These are phyloP conservation scores for Lutjanus argentimaculatus DNA, from an alignment of 2,797 vertebrate genomes.

Conservation along the genomic window DNA sequence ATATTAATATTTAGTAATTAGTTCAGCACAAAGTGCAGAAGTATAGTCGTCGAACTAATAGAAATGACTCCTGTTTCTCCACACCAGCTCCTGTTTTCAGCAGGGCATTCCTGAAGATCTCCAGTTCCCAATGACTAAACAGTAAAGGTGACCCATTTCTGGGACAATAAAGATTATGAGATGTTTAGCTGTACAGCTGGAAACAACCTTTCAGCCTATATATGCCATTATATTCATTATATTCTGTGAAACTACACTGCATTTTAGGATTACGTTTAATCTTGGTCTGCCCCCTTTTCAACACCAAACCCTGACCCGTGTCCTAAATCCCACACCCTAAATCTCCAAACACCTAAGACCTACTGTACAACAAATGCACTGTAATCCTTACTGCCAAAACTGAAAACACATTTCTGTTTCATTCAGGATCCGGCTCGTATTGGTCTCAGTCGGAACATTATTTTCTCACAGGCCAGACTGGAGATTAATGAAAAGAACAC, in stretches of 20 bases:
- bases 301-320: slow-evolving; percentile 62
- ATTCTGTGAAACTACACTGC: slow-evolving; percentile 38
- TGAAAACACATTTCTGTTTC: slow-evolving; percentile 40
- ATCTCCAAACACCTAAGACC: slow-evolving; percentile 62
- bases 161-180: slow-evolving; percentile 40
- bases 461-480: not conserved
- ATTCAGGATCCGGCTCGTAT: slow-evolving; percentile 16
- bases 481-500: slow-evolving; percentile 18
- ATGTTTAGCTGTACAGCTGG: slow-evolving; percentile 14
- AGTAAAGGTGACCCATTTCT: slow-evolving; percentile 31
- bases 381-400: slow-evolving; percentile 53
- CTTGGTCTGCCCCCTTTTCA: slow-evolving; percentile 69
- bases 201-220: slow-evolving; percentile 40
- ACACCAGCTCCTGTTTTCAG: slow-evolving; percentile 1
- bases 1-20: slow-evolving; percentile 2
- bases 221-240: slow-evolving; percentile 29
- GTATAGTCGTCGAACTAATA: not conserved
- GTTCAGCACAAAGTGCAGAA: not conserved
- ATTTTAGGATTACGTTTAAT: slow-evolving; percentile 79
- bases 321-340: slow-evolving; percentile 67
- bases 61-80: not conserved
- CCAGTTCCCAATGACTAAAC: not conserved
- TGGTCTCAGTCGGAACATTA: slow-evolving; percentile 1
- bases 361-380: slow-evolving; percentile 47
- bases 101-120: slow-evolving; percentile 14